These are phyloP conservation scores for Lycophotia porphyrea DNA, from an alignment of 2,888 invertebrate species.

Conservation along the genomic window DNA sequence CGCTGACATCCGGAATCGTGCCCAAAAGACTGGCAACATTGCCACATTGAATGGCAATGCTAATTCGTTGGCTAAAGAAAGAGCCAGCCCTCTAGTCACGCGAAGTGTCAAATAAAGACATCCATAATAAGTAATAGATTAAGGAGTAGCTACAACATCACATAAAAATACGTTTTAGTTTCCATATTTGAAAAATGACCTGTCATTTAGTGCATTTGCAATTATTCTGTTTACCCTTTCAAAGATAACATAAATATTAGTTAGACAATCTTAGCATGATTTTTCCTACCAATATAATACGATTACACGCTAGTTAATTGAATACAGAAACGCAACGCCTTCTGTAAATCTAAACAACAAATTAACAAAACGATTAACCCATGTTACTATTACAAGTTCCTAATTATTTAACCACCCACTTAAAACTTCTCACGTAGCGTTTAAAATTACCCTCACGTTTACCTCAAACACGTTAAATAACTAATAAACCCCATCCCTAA, in stretches of 20 bases:
- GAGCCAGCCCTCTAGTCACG: too few species aligned
- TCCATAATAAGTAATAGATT: too few species aligned
- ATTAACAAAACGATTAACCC: constrained; percentile 24
- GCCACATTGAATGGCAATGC: too few species aligned
- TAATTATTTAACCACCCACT: constrained; percentile 41
- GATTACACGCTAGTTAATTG: too few species aligned
- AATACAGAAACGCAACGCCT: not conserved
- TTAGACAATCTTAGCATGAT: too few species aligned
- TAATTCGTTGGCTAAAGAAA: too few species aligned
- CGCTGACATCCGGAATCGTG: too few species aligned
- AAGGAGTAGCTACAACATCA: not conserved
- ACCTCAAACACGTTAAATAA: constrained; percentile 63
- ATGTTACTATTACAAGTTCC: constrained; percentile 6
- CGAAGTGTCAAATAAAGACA: too few species aligned
- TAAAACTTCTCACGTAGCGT: constrained; percentile 33
- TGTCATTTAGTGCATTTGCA: not conserved
- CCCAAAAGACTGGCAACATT: too few species aligned
- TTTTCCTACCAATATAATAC: too few species aligned
- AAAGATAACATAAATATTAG: not conserved
- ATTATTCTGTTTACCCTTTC: not conserved
- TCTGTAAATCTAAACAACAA: constrained; percentile 10
- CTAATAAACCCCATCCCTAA: constrained; percentile 69
- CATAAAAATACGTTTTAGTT: not conserved
- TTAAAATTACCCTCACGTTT: constrained; percentile 38
- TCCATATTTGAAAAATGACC: not conserved